phyloP scores from a whole-genome alignment of 2,797 vertebrate genomes.

The Sebastolobus altivelis region DNA sequence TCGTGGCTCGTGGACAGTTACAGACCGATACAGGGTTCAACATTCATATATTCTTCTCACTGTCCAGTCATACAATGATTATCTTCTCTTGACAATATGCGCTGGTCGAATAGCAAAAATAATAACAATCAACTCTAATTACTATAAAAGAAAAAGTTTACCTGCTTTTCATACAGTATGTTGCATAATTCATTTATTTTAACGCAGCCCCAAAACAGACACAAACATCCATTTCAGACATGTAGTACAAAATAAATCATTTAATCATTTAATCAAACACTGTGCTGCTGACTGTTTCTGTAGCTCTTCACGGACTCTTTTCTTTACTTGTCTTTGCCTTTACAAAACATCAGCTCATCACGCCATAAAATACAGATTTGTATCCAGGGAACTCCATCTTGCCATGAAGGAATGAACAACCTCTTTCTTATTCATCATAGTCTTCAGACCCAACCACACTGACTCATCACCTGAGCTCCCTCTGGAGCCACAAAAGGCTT shows the following conservation, averaged over 20 bases:
- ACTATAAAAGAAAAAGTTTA: not conserved
- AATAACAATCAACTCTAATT: not conserved
- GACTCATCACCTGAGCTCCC: not conserved
- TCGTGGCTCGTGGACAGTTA: too few species aligned
- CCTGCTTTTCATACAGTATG: not conserved
- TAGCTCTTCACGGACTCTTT: too few species aligned
- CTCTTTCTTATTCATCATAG: not conserved
- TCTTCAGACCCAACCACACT: not conserved
- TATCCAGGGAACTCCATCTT: conserved; percentile 4
- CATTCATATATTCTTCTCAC: not conserved
- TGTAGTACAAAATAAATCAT: too few species aligned
- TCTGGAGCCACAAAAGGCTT: not conserved
- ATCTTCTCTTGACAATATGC: not conserved
- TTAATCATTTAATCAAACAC: too few species aligned
- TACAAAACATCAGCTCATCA: not conserved
- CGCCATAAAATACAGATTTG: conserved; percentile 19
- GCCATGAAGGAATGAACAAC: conserved; percentile 1
- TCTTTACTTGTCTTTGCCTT: too few species aligned
- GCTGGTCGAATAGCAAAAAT: not conserved
- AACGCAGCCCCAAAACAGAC: not conserved
- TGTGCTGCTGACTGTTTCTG: too few species aligned
- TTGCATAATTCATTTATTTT: not conserved
- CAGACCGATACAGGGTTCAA: too few species aligned
- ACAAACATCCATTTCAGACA: not conserved
- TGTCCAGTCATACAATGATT: not conserved